Evolutionary conservation across 2,888 invertebrate genomes (phyloP).

Genomic region (Mythimna ferrago): DNA sequence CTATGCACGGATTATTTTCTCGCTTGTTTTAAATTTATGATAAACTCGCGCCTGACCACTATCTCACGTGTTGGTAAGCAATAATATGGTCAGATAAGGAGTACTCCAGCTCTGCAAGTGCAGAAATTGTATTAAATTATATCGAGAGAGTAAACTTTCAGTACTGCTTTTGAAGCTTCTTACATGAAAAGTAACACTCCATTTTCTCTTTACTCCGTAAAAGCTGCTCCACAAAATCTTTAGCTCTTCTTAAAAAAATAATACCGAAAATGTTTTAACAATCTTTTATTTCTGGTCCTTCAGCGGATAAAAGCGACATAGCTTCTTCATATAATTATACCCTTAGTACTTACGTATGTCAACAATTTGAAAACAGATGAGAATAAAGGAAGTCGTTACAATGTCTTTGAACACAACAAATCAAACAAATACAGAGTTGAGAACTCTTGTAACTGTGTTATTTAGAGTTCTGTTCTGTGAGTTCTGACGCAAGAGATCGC

Average conservation of each 20-base stretch:
- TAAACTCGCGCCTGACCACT: too few species aligned
- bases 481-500: too few species aligned
- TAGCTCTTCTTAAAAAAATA: constrained; percentile 7
- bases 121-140: too few species aligned
- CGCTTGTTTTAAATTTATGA: too few species aligned
- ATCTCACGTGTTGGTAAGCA: too few species aligned
- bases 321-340: neutral
- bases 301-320: neutral
- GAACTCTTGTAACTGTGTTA: neutral
- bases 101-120: too few species aligned
- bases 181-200: neutral
- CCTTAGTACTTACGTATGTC: neutral
- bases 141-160: too few species aligned
- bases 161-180: neutral
- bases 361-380: constrained; percentile 10
- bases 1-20: too few species aligned
- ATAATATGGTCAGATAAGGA: too few species aligned
- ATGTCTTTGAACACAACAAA: constrained; percentile 4
- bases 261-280: constrained; percentile 5
- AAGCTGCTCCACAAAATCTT: neutral
- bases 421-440: constrained; percentile 14
- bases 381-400: constrained; percentile 8
- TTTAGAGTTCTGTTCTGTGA: too few species aligned
- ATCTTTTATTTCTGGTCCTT: constrained; percentile 10
- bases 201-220: constrained; percentile 11